Conservation (phyloP, 1,140 invertebrate species). For the Subanguina moxae region DNA sequence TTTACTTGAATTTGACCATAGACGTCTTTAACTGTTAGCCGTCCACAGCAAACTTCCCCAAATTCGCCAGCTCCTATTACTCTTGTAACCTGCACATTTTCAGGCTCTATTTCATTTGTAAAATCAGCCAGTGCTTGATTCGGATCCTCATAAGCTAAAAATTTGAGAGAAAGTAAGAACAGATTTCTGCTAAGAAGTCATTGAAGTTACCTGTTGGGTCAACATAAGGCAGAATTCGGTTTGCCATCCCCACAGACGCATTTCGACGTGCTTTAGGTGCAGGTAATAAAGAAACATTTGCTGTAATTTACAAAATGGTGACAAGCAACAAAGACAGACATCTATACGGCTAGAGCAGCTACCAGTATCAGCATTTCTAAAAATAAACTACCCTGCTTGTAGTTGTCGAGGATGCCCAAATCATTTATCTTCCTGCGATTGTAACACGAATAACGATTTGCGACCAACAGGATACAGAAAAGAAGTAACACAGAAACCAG, state of each 20-base stretch:
- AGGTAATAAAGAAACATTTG: slow-evolving; percentile 14
- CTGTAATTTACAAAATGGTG: too few species aligned
- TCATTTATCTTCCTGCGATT: slow-evolving; percentile 57
- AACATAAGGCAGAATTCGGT: slow-evolving; percentile 37
- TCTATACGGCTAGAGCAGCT: too few species aligned
- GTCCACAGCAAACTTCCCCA: slow-evolving; percentile 55
- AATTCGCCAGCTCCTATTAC: slow-evolving; percentile 56
- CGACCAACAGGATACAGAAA: slow-evolving; percentile 22
- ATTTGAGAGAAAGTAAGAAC: too few species aligned
- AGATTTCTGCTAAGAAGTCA: too few species aligned
- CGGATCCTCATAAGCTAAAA: slow-evolving; percentile 55
- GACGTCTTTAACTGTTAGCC: slow-evolving; percentile 36
- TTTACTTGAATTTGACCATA: slow-evolving; percentile 40
- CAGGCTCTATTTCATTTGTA: slow-evolving; percentile 53
- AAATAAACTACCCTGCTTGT: slow-evolving; percentile 58
- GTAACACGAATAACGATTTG: slow-evolving; percentile 3
- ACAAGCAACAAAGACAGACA: too few species aligned
- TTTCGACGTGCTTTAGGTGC: neutral
- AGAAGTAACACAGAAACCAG: slow-evolving; percentile 25
- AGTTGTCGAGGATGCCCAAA: slow-evolving; percentile 55
- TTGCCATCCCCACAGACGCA: slow-evolving; percentile 2
- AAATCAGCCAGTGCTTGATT: slow-evolving; percentile 54
- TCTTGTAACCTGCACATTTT: slow-evolving; percentile 43
- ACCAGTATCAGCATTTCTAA: too few species aligned
- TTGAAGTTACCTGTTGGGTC: slow-evolving; percentile 50